These are phyloP conservation scores for Gymnothorax javanicus DNA, from an alignment of 2,797 vertebrate genomes.

Conservation along the genomic window DNA sequence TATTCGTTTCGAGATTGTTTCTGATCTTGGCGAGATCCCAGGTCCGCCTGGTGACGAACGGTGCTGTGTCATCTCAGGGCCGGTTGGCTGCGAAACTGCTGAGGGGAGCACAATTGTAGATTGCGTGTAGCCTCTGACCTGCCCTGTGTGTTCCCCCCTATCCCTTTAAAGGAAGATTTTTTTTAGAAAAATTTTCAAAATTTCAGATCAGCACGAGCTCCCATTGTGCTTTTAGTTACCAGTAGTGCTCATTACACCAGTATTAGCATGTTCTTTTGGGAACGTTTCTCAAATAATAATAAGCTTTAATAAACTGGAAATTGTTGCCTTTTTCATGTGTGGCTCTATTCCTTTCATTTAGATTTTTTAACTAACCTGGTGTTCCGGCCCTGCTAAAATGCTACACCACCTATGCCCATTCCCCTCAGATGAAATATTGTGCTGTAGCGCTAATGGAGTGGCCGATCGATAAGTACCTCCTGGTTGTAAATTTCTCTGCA, in stretches of 20 bases:
- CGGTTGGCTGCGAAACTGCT: background rate
- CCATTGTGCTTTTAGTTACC: no score
- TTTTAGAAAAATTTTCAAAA: no score
- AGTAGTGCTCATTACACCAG: no score
- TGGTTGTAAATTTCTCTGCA: background rate
- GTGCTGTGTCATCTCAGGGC: background rate
- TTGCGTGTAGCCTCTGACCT: background rate
- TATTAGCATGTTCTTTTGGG: no score
- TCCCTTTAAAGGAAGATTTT: background rate
- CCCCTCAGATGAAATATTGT: background rate
- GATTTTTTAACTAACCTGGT: background rate
- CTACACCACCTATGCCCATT: background rate
- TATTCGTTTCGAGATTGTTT: background rate
- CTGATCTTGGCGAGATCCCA: background rate
- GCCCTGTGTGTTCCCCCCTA: background rate
- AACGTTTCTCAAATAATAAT: no score
- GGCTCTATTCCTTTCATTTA: no score
- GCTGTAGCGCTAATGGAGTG: no score
- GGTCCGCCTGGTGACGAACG: background rate
- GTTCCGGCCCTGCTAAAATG: background rate
- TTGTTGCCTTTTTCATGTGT: background rate
- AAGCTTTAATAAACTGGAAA: background rate
- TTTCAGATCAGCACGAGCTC: no score
- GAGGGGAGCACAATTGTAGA: background rate
- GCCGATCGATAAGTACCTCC: background rate